phyloP scores from a whole-genome alignment of 2,888 invertebrate species.

The Drosophila dives region DNA sequence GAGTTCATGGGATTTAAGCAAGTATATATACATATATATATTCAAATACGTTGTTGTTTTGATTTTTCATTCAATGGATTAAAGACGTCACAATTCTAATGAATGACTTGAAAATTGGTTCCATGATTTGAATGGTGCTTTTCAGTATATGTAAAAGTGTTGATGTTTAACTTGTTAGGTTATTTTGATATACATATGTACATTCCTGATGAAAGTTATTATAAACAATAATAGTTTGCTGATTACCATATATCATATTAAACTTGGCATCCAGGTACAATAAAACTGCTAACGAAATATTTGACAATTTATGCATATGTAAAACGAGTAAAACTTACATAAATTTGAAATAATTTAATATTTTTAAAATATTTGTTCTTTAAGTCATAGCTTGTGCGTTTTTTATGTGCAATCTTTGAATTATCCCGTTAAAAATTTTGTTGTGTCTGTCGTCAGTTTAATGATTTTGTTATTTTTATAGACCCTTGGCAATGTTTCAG shows the following conservation, averaged over 20 bases:
- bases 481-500: slow-evolving; percentile 54
- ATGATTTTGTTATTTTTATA: slow-evolving; percentile 21
- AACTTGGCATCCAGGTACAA: neutral
- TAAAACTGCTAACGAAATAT: neutral
- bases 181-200: no score
- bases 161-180: neutral
- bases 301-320: neutral
- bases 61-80: neutral
- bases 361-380: neutral
- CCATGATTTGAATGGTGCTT: neutral
- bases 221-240: neutral
- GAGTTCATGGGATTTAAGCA: neutral
- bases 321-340: neutral
- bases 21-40: neutral
- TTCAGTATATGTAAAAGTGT: neutral
- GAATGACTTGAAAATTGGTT: slow-evolving; percentile 4
- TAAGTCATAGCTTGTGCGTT: neutral
- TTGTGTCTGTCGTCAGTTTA: slow-evolving; percentile 14
- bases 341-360: neutral
- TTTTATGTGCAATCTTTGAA: neutral
- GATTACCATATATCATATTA: neutral
- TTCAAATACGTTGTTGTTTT: neutral
- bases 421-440: slow-evolving; percentile 19
- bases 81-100: slow-evolving; percentile 9
- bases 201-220: neutral